Conservation (phyloP, 2,113 vertebrate genomes). For the Suncus etruscus region DNA sequence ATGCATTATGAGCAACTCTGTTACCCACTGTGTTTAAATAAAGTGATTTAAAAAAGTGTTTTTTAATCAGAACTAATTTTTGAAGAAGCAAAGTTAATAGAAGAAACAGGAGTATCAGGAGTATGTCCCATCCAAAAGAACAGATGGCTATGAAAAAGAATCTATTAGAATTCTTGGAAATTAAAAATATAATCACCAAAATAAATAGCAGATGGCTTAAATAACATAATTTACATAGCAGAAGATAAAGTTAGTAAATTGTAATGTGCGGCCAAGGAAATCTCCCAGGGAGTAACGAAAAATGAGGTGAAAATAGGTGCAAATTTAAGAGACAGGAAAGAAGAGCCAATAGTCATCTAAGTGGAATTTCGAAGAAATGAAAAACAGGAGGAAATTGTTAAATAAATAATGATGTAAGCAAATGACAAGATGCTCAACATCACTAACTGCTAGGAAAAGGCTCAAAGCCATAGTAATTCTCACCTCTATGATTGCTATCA, state of each 20-base stretch:
- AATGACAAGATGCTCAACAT: neutral
- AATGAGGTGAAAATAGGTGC: slow-evolving; percentile 46
- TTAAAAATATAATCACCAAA: slow-evolving; percentile 66
- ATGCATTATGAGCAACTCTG: too few species aligned
- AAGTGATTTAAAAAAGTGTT: too few species aligned
- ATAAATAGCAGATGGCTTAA: slow-evolving; percentile 72
- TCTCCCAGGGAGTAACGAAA: slow-evolving; percentile 46
- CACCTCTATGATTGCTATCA: neutral
- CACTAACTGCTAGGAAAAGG: neutral
- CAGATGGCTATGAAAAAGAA: slow-evolving; percentile 57
- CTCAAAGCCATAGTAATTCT: slow-evolving; percentile 30
- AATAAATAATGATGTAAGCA: neutral
- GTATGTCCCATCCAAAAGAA: neutral
- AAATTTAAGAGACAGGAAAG: slow-evolving; percentile 34
- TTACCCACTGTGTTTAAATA: too few species aligned
- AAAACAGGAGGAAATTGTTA: neutral
- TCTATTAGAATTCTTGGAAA: slow-evolving; percentile 59
- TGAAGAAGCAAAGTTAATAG: slow-evolving; percentile 46
- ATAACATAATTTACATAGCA: slow-evolving; percentile 71
- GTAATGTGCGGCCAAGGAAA: slow-evolving; percentile 64
- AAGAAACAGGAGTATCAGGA: slow-evolving; percentile 36
- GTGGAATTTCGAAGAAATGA: slow-evolving; percentile 13
- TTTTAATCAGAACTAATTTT: slow-evolving; percentile 43
- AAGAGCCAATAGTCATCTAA: slow-evolving; percentile 48
- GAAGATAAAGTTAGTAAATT: slow-evolving; percentile 64